These are phyloP conservation scores for Lepidurus packardi DNA, from an alignment of 1,140 invertebrate species.

Conservation along the genomic window DNA sequence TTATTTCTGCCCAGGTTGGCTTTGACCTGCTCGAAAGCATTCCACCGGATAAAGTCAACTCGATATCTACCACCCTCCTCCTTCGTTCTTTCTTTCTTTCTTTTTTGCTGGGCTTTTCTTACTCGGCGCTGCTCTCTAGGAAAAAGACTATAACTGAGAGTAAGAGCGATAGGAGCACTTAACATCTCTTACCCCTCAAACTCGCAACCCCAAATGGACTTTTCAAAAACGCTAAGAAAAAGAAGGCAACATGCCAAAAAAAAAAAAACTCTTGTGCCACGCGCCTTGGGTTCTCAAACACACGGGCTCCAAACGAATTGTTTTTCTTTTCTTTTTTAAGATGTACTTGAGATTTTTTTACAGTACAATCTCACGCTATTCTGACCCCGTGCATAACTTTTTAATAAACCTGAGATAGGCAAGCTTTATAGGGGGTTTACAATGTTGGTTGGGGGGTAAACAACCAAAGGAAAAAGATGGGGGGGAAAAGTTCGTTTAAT, in stretches of 20 bases:
- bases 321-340: background rate
- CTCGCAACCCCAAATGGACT: background rate
- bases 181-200: background rate
- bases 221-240: background rate
- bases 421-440: background rate
- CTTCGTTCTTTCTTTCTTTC: background rate
- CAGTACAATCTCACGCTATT: background rate
- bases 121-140: background rate
- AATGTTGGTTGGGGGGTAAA: background rate
- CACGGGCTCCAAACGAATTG: background rate
- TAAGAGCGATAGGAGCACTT: constrained; percentile 18
- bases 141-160: constrained; percentile 16
- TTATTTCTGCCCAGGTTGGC: constrained; percentile 3
- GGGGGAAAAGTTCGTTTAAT: background rate
- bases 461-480: background rate
- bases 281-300: background rate
- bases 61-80: too few relatives aligned
- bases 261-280: background rate
- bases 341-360: background rate
- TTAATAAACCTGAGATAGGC: background rate
- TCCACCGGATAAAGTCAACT: too few relatives aligned
- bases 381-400: too few relatives aligned
- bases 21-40: background rate
- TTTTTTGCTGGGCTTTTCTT: background rate
- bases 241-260: background rate